Evolutionary conservation across 2,113 vertebrate species (phyloP), one percentile per base, ranked within the genome.

Genomic region (Sceloporus undulatus): DNA sequence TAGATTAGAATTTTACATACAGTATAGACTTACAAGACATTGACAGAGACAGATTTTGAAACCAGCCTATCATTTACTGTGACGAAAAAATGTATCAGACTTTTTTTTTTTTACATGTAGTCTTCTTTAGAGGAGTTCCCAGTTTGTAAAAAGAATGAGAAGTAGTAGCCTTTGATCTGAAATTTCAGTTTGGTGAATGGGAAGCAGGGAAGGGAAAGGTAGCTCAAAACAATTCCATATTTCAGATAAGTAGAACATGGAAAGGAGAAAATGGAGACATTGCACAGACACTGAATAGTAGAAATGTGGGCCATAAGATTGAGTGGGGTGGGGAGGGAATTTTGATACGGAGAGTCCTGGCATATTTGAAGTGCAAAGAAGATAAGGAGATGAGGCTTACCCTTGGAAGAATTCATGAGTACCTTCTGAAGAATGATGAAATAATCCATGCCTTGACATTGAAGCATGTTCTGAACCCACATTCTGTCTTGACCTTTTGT

Each of bases 341-440:
- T 48, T 9, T 25, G 27, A 86, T 81, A 23, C 4, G n/a, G 77
- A 84, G 34, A 94, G 74, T 82, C n/a, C n/a, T 76, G 21, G 78
- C 85, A 54, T 54, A n/a, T 27, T 76, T 77, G 75, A 86, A 85
- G 23, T 34, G n/a, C 34, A 13, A 68, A 23, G 13, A 8, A 87
- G 18, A 29, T 59, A 59, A 59, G 56, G 38, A 62, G 52, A 19
- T 23, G 59, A 19, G 78, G 48, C 9, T 81, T 76, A 13, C 40
- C 68, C n/a, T 82, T 34, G 9, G 38, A 74, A 54, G 34, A 7
- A 84, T 83, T 38, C 56, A 83, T 1, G 1, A 68, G 74, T 91
- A 90, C 16, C 9, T 90, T 54, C 52, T 85, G 19, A 27, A 10
- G 42, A 81, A 85, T 82, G 54, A 66, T 19, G 56, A 81, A 68